phyloP scores from a whole-genome alignment of 1,140 invertebrate species.

The Sycophaga agraensis region DNA sequence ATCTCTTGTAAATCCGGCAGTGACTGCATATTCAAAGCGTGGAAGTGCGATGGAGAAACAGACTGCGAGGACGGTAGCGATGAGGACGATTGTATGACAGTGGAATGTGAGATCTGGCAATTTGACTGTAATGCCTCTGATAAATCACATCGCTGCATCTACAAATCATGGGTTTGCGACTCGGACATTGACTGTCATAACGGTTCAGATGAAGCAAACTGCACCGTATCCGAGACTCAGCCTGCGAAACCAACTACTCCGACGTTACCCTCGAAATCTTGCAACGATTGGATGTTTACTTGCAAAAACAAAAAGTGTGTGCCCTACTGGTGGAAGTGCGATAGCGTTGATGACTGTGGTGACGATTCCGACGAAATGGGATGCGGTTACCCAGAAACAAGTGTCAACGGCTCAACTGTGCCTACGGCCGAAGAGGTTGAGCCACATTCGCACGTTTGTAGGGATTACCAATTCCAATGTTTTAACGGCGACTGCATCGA shows the following conservation, averaged over 20 bases:
- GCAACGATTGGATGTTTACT: constrained; percentile 75
- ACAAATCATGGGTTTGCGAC: constrained; percentile 69
- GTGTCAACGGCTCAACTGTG: constrained; percentile 36
- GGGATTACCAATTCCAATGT: constrained; percentile 73
- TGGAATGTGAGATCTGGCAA: constrained; percentile 56
- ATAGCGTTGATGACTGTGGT: constrained; percentile 73
- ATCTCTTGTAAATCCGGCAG: constrained; percentile 56
- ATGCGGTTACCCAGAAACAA: constrained; percentile 53
- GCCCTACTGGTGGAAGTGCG: constrained; percentile 80
- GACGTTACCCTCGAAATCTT: constrained; percentile 53
- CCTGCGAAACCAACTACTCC: constrained; percentile 40
- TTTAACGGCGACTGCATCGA: constrained; percentile 73
- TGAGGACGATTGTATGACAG: constrained; percentile 45
- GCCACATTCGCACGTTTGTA: constrained; percentile 53
- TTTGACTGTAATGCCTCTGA: constrained; percentile 49
- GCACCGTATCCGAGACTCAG: constrained; percentile 46
- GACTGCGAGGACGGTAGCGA: constrained; percentile 49
- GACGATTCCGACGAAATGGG: constrained; percentile 78
- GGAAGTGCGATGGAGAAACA: constrained; percentile 65
- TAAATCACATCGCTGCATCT: constrained; percentile 45
- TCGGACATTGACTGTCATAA: constrained; percentile 69
- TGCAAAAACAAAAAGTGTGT: constrained; percentile 78
- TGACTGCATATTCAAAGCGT: constrained; percentile 59
- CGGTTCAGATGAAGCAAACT: constrained; percentile 72
- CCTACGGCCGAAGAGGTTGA: constrained; percentile 36